phyloP scores from a whole-genome alignment of 1,140 invertebrate genomes.

The Metaphire vulgaris region DNA sequence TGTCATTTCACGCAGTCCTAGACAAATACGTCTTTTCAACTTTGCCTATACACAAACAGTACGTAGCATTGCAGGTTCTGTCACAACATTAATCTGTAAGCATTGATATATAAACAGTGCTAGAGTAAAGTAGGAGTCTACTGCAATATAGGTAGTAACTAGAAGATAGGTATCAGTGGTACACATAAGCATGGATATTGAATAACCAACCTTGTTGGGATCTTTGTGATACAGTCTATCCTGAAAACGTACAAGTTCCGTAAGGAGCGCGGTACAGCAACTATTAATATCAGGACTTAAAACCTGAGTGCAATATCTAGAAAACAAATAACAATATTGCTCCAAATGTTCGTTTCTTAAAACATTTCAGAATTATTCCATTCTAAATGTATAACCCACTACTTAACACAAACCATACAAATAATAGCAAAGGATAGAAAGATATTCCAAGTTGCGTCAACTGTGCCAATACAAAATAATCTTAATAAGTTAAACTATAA shows the following conservation, averaged over 20 bases:
- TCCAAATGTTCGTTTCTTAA: no score
- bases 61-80: background rate
- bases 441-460: no score
- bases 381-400: no score
- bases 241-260: conserved; percentile 59
- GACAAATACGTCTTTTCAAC: conserved; percentile 55
- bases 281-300: conserved; percentile 51
- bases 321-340: no score
- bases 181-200: background rate
- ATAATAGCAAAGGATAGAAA: no score
- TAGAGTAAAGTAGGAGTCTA: background rate
- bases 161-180: background rate
- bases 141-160: background rate
- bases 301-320: conserved; percentile 53
- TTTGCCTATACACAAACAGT: conserved; percentile 43
- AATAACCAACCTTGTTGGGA: conserved; percentile 55
- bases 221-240: conserved; percentile 58
- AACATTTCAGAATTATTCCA: no score
- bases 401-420: no score
- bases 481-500: no score
- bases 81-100: background rate
- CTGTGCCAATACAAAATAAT: no score
- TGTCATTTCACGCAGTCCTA: conserved; percentile 59
- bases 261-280: conserved; percentile 51
- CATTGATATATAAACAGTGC: background rate